A percentile compares a stretch with the other conserved stretches of the same genome.
These are phyloP conservation scores for Microdon myrmicae DNA, from an alignment of 2,888 invertebrate species.

Conservation along the genomic window DNA sequence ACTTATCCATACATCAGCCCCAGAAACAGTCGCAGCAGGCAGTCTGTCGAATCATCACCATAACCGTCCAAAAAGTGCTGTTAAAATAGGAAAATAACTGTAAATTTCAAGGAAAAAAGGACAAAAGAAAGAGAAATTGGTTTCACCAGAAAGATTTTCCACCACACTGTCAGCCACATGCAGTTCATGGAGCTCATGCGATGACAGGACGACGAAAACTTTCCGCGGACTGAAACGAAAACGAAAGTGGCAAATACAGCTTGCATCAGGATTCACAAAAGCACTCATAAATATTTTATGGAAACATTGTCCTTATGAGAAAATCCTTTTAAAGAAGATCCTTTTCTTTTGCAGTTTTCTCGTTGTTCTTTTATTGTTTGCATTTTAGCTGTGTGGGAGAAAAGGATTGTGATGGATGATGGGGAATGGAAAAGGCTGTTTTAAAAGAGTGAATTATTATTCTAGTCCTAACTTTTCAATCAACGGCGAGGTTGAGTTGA, in stretches of 20 bases:
- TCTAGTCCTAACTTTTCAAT: slow-evolving; percentile 46
- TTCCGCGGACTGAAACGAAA: slow-evolving; percentile 17
- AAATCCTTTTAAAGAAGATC: too few relatives aligned
- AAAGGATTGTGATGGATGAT: too few relatives aligned
- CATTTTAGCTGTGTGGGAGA: too few relatives aligned
- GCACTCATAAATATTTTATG: slow-evolving; percentile 47
- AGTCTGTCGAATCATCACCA: slow-evolving; percentile 42
- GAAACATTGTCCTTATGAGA: slow-evolving; percentile 32
- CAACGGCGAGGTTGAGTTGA: slow-evolving; percentile 26
- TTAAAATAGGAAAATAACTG: slow-evolving; percentile 7
- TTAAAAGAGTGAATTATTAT: slow-evolving; percentile 41
- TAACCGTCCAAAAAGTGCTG: slow-evolving; percentile 6
- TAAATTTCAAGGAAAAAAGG: slow-evolving; percentile 3
- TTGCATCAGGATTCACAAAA: not conserved
- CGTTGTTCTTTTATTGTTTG: too few relatives aligned
- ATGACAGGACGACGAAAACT: slow-evolving; percentile 21
- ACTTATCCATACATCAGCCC: too few relatives aligned
- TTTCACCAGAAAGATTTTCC: slow-evolving; percentile 14
- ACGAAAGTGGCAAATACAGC: not conserved
- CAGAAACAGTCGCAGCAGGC: slow-evolving; percentile 31
- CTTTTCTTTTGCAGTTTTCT: too few relatives aligned
- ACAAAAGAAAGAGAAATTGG: slow-evolving; percentile 14
- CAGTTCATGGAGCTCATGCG: slow-evolving; percentile 24
- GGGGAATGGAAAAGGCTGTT: too few relatives aligned
- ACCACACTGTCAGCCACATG: slow-evolving; percentile 33